A percentile compares a stretch with the other conserved stretches of the same genome.
Conservation (phyloP, 2,888 invertebrate species). For the Orthosia gracilis region DNA sequence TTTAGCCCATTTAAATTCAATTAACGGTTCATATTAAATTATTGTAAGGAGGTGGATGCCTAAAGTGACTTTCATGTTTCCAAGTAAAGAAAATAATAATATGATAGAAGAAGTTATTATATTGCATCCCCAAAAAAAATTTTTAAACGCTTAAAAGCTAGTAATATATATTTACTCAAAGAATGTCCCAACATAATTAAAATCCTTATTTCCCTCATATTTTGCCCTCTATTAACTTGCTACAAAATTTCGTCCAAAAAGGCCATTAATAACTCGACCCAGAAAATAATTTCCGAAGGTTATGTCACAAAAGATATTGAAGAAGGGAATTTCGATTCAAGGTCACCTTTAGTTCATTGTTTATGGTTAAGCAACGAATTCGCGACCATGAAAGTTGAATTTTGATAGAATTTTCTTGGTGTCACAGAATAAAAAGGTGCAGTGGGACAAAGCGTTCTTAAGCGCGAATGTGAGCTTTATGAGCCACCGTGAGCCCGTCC, state of each 20-base stretch:
- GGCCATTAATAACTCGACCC: conserved; percentile 20
- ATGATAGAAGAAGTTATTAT: background rate
- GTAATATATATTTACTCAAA: conserved; percentile 3
- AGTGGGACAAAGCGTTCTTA: background rate
- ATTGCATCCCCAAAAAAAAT: no score
- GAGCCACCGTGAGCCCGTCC: no score
- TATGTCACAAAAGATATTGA: conserved; percentile 3
- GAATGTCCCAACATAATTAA: conserved; percentile 20
- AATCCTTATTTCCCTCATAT: conserved; percentile 22
- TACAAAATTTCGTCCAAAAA: conserved; percentile 19
- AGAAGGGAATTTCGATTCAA: conserved; percentile 26
- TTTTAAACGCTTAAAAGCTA: no score
- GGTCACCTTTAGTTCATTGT: background rate
- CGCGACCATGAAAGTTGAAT: conserved; percentile 29
- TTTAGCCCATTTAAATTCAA: no score
- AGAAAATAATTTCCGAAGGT: conserved; percentile 38
- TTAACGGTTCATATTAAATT: no score
- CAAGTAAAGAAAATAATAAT: background rate
- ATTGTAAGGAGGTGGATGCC: no score
- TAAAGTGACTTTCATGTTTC: background rate
- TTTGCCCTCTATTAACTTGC: background rate
- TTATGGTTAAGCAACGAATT: no score
- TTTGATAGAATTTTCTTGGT: conserved; percentile 36
- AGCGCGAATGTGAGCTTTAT: no score
- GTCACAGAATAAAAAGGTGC: conserved; percentile 2